phyloP scores from a whole-genome alignment of 2,888 invertebrate genomes.

The Trichogramma evanescens region DNA sequence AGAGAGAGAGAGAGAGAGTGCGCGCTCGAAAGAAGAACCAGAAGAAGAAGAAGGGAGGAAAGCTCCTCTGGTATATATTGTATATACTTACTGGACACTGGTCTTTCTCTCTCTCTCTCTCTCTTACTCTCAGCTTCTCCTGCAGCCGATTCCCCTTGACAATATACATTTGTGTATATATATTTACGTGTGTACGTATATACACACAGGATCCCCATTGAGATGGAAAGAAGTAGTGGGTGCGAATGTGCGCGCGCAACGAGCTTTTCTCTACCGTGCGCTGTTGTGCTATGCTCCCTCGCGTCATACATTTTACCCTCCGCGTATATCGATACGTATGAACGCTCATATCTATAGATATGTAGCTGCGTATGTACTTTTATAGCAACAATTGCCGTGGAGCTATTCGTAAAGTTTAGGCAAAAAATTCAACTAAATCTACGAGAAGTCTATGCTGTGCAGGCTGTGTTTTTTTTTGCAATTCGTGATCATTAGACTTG shows the following conservation, averaged over 20 bases:
- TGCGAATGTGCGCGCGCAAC: slow-evolving; percentile 23
- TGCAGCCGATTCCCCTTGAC: too few relatives aligned
- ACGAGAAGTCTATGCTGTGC: too few relatives aligned
- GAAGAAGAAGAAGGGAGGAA: neutral
- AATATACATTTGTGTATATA: too few relatives aligned
- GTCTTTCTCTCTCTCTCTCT: slow-evolving; percentile 22
- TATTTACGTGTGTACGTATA: too few relatives aligned
- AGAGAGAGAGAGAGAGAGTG: neutral
- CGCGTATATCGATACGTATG: neutral
- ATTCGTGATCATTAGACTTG: too few relatives aligned
- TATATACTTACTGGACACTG: slow-evolving; percentile 27
- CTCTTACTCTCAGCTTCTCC: too few relatives aligned
- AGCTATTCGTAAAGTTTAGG: too few relatives aligned
- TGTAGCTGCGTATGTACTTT: neutral
- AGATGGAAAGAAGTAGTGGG: neutral
- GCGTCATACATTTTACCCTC: neutral
- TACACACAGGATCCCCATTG: neutral
- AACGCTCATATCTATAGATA: too few relatives aligned
- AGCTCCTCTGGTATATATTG: neutral
- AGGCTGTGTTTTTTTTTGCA: too few relatives aligned
- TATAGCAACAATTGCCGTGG: too few relatives aligned
- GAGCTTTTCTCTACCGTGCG: slow-evolving; percentile 4
- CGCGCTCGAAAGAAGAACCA: neutral
- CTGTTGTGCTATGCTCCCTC: neutral
- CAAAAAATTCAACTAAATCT: too few relatives aligned